phyloP scores from a whole-genome alignment of 2,797 vertebrate species.

The Rhadinocentrus ornatus region DNA sequence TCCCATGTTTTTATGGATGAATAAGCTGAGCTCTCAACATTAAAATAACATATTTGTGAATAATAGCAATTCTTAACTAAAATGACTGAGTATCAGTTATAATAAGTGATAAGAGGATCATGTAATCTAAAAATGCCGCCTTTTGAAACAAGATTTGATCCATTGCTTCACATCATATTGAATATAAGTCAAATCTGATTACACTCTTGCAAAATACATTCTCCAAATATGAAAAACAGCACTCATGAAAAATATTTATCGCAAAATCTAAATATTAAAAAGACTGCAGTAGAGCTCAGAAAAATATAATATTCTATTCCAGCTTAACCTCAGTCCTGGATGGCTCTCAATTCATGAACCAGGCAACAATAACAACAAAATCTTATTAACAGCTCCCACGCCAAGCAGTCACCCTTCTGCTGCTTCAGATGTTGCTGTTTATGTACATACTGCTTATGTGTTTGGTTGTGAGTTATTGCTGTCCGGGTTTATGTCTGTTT shows the following conservation, averaged over 20 bases:
- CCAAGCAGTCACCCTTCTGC: constrained; percentile 20
- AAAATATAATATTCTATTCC: constrained; percentile 44
- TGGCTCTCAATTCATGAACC: constrained; percentile 47
- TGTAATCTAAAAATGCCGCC: no score
- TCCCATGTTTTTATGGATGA: neutral
- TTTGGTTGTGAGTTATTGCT: constrained; percentile 22
- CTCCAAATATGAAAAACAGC: constrained; percentile 12
- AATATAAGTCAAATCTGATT: constrained; percentile 15
- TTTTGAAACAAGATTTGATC: neutral
- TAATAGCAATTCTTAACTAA: neutral
- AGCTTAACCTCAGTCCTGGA: constrained; percentile 47
- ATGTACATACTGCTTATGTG: constrained; percentile 34
- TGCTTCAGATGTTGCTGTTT: constrained; percentile 37
- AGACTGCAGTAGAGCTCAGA: constrained; percentile 28
- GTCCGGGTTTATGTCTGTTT: constrained; percentile 21
- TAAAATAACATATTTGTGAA: constrained; percentile 14
- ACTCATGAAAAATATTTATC: constrained; percentile 21
- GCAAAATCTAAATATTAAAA: constrained; percentile 19
- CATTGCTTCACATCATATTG: constrained; percentile 5
- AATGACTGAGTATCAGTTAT: neutral
- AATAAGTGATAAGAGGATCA: no score
- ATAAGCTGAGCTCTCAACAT: neutral
- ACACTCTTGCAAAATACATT: constrained; percentile 3
- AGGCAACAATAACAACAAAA: constrained; percentile 45
- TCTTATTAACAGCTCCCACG: constrained; percentile 46